A percentile compares a stretch with the other conserved stretches of the same genome.
These are phyloP conservation scores for Ephydatia muelleri DNA, from an alignment of 37 sponge, comb jelly and placozoan species.

Conservation along the genomic window DNA sequence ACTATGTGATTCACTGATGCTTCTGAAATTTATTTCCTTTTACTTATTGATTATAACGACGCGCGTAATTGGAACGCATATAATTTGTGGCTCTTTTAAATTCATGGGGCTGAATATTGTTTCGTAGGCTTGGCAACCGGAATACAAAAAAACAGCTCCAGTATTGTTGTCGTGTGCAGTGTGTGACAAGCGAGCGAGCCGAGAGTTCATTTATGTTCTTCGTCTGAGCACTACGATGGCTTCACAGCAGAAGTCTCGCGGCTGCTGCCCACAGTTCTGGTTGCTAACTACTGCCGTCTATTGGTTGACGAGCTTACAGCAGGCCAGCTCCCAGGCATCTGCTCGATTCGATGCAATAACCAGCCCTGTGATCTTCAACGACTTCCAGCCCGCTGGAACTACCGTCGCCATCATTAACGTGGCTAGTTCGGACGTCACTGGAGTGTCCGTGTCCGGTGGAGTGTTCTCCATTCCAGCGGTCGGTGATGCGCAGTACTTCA, in stretches of 20 bases:
- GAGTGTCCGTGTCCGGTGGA: constrained; percentile 6
- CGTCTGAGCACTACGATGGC: neutral
- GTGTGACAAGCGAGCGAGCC: neutral
- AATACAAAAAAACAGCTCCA: neutral
- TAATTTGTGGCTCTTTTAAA: neutral
- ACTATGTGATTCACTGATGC: no score
- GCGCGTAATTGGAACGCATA: no score
- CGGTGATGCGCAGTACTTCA: constrained; percentile 52
- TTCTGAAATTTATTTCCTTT: no score
- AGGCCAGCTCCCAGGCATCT: neutral
- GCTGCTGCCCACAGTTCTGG: neutral
- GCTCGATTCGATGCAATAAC: neutral
- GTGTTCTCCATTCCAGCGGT: constrained; percentile 15
- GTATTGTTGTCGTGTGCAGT: no score
- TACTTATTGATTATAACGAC: no score
- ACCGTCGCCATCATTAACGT: constrained; percentile 4
- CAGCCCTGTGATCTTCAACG: neutral
- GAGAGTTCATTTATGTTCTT: neutral
- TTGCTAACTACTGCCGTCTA: neutral
- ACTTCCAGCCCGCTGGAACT: constrained; percentile 55
- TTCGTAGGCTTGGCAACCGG: neutral
- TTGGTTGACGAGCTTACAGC: neutral
- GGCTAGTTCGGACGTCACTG: neutral
- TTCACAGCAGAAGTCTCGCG: neutral
- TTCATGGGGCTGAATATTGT: neutral